Evolutionary conservation across 2,888 invertebrate species (phyloP), one percentile per base, ranked within the genome.

Genomic region (Liopterus haemorrhoidalis): DNA sequence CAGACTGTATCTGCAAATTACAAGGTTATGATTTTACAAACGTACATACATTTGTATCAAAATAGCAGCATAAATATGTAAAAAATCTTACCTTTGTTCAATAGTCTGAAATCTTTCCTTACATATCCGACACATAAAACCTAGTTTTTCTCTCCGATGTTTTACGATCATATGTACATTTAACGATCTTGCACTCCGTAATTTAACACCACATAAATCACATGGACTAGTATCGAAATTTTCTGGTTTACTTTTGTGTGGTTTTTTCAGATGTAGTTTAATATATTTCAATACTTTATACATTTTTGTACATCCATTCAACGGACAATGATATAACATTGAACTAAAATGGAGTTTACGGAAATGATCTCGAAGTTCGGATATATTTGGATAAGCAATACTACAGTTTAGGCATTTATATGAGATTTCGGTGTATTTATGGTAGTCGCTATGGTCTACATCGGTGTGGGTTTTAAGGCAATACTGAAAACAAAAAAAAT

Each of bases 401-500:
- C 16, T 16, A 22, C 45, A 45, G 11, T 39, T 24, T 4, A 45
- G 20, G 20, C 45, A 45, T 45, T 45, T 45, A 28, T 45, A 45
- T 15, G 28, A 33, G 4, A 39, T 6, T 6, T 31, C 22, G 1
- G 44, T 31, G 19, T 31, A 44, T 9, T 4, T 4, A 3, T 37
- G 32, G 5, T 19, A 8, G 6, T 33, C 36, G n/a, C 12, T 5
- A 19, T 38, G 38, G n/a, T n/a, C 14, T 16, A 9, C n/a, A 24
- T 11, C 25, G 14, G n/a, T 27, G 18, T 44, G 44, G 2, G 4
- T 5, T 22, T 28, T 24, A 15, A 44, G 38, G 30, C 37, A 38
- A 35, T 31, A 38, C 44, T 44, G 15, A 5, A 44, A 42, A 14
- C 2, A 32, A 5, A 5, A 15, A 31, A 31, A 31, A 11, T 11